These are phyloP conservation scores for Acrossocheilus wenchowensis DNA, from an alignment of 2,797 vertebrate genomes.

Conservation along the genomic window DNA sequence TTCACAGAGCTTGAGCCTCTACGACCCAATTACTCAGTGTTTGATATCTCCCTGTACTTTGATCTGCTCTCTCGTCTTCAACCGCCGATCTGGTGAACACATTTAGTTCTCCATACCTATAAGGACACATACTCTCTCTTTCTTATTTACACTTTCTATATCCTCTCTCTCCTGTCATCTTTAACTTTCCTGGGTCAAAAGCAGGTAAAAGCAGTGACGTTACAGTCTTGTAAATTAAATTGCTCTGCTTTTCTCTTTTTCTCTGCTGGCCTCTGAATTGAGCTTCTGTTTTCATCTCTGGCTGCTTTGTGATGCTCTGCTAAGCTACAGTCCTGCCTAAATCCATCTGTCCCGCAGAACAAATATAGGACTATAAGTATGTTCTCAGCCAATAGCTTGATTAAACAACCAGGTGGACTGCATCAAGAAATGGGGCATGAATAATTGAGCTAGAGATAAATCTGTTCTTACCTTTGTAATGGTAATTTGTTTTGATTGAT, in stretches of 20 bases:
- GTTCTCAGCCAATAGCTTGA: slow-evolving; percentile 24
- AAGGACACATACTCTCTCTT: neutral
- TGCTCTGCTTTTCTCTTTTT: slow-evolving; percentile 10
- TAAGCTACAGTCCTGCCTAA: neutral
- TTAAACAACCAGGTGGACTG: slow-evolving; percentile 17
- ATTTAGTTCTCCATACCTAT: slow-evolving; percentile 9
- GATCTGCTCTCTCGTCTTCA: slow-evolving; percentile 70
- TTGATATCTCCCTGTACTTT: slow-evolving; percentile 76
- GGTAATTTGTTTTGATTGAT: slow-evolving; percentile 7
- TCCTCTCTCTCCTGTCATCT: neutral
- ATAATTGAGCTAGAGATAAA: neutral
- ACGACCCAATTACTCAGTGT: slow-evolving; percentile 74
- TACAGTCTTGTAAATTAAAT: neutral
- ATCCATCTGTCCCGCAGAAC: slow-evolving; percentile 28
- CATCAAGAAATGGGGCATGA: neutral
- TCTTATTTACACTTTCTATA: slow-evolving; percentile 23
- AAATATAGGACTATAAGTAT: neutral
- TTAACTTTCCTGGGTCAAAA: slow-evolving; percentile 27
- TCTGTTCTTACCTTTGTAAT: neutral
- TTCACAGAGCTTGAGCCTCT: slow-evolving; percentile 68
- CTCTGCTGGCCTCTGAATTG: neutral
- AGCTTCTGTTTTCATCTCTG: slow-evolving; percentile 4
- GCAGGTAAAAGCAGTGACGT: neutral
- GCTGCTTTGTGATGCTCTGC: slow-evolving; percentile 14
- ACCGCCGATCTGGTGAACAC: neutral